Conservation (phyloP, 2,888 invertebrate genomes). For the Tachina lurida region DNA sequence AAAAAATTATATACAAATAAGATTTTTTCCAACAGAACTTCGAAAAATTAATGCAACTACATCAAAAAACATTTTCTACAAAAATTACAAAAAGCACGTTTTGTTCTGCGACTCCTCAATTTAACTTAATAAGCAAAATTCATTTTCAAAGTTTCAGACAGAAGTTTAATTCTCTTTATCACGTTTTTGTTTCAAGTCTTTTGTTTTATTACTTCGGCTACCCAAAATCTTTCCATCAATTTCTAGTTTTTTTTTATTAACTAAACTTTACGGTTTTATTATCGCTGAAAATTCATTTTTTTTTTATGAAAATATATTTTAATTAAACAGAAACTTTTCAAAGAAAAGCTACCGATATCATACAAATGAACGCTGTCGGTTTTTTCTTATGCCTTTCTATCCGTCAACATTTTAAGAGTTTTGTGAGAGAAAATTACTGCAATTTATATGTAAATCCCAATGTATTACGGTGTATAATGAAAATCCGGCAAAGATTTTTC, state of each 20-base stretch:
- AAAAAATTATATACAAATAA: too few relatives aligned
- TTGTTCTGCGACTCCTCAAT: too few relatives aligned
- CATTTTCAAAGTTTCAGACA: too few relatives aligned
- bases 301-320: constrained; percentile 35
- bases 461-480: constrained; percentile 30
- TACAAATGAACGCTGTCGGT: constrained; percentile 11
- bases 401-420: constrained; percentile 10
- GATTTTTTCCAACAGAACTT: too few relatives aligned
- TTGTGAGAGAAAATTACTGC: constrained; percentile 53
- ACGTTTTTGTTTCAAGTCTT: constrained; percentile 78
- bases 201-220: constrained; percentile 70
- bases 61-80: too few relatives aligned
- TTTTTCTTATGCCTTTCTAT: constrained; percentile 17
- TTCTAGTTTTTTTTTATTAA: constrained; percentile 41
- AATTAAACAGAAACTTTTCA: constrained; percentile 51
- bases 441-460: constrained; percentile 61
- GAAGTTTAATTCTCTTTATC: neutral
- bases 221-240: constrained; percentile 64
- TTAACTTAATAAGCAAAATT: too few relatives aligned
- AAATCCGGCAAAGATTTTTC: constrained; percentile 50
- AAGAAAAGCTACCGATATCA: constrained; percentile 40
- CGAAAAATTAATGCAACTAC: too few relatives aligned
- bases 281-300: constrained; percentile 73
- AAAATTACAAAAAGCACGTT: too few relatives aligned
- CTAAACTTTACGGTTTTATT: constrained; percentile 57